Evolutionary conservation across 2,113 vertebrate genomes (phyloP), one percentile per base, ranked within the genome.

Genomic region (Poeciliopsis retropinna): DNA sequence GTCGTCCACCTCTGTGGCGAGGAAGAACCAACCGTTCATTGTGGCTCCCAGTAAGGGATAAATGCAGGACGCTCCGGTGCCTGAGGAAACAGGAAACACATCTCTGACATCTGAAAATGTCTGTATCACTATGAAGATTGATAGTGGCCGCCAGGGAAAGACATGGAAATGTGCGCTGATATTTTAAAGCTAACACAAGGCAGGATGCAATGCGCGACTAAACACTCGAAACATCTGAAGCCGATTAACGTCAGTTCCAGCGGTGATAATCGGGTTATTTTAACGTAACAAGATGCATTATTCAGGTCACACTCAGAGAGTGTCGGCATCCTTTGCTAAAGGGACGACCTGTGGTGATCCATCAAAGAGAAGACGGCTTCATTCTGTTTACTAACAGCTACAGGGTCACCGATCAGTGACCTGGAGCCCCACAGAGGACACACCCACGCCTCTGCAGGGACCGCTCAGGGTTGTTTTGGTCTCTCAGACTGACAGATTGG

Each of bases 1-100:
- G 88, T 99, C 97, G 76, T 99, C 98, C 75, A 99, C 98, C 93
- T 99, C 98, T 27, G 98, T 99, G 72, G 98, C 98, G 37, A 99
- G 96, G 82, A 99, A 99, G 93, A 96, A 97, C 98, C 98, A 99
- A 88, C 97, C 96, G 63, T 99, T 99, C 95, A 99, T 95, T 8
- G 97, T 98, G 79, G 98, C 96, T 86, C 98, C 97, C 63, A 99
- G 94, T 80, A 99, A 93, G 14, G 98, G 98, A 83, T 99, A 99
- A 84, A 99, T 99, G 83, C 98, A 99, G 60, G 97, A 99, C 1
- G 98, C 98, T 0, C 98, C 98, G 0, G 98, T 99, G 77, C 98
- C 98, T 99, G 91, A 72, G 10, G 31, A 72, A 14, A 79, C 57
- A 81, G 19, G 72, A 57, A 85, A 65, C 65, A 60, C 2, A 67